Conservation (phyloP, 2,113 vertebrate genomes). For the Cheirogaleus medius region DNA sequence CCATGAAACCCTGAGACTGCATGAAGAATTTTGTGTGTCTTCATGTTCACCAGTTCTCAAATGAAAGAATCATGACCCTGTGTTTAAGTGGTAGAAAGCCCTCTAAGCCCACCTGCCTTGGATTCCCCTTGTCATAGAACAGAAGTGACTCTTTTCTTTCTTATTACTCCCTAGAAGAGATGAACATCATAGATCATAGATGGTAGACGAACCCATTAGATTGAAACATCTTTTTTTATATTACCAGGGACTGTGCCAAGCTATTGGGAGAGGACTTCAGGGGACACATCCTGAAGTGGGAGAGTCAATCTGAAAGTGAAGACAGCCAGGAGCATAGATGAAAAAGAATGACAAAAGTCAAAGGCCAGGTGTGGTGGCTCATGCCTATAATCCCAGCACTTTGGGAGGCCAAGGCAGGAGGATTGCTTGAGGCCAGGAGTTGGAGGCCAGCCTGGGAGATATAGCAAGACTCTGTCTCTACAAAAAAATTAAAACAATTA, state of each 20-base stretch:
- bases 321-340: not conserved
- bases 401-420: too few relatives aligned
- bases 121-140: constrained; percentile 9
- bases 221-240: not conserved
- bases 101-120: not conserved
- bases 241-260: not conserved
- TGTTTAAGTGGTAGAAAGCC: not conserved
- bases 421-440: too few relatives aligned
- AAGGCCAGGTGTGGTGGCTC: too few relatives aligned
- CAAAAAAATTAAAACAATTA: too few relatives aligned
- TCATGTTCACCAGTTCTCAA: not conserved
- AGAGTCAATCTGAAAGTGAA: not conserved
- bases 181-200: not conserved
- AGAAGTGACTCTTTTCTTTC: not conserved
- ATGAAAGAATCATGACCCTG: not conserved
- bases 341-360: not conserved
- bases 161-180: not conserved
- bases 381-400: too few relatives aligned
- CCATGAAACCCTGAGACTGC: not conserved
- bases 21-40: not conserved
- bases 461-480: too few relatives aligned
- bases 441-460: too few relatives aligned
- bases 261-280: not conserved
- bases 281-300: not conserved
- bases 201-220: not conserved